These are phyloP conservation scores for Bucorvus abyssinicus DNA, from an alignment of 2,797 vertebrate species.

Conservation along the genomic window DNA sequence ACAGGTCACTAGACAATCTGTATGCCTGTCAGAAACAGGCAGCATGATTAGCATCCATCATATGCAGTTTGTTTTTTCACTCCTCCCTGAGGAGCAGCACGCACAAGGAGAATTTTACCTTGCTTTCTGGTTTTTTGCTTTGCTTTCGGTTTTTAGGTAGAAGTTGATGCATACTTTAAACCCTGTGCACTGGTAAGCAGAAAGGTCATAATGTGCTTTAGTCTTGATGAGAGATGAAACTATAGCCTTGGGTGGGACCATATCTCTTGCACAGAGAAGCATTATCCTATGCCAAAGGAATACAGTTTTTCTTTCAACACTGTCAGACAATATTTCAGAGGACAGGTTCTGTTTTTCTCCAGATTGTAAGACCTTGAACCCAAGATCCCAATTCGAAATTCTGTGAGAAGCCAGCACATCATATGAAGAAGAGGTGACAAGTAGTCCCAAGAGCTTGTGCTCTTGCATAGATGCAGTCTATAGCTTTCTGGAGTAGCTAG, in stretches of 20 bases:
- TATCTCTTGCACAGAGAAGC: neutral
- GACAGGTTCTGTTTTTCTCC: neutral
- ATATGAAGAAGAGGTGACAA: rapidly evolving
- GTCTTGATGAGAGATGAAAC: neutral
- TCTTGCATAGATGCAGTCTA: neutral
- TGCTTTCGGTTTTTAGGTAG: neutral
- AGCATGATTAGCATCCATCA: neutral
- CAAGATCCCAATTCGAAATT: neutral
- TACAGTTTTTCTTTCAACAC: neutral
- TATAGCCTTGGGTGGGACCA: neutral
- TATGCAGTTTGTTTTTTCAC: neutral
- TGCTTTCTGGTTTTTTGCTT: neutral
- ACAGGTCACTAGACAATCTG: neutral
- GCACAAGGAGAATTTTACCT: neutral
- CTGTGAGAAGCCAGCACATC: neutral
- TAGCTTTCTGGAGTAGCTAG: neutral
- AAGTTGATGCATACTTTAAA: neutral
- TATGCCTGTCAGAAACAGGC: neutral
- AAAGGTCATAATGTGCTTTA: neutral
- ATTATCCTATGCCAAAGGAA: neutral
- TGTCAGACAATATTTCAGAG: neutral
- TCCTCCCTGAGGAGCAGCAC: neutral
- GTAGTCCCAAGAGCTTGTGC: neutral
- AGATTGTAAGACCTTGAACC: neutral
- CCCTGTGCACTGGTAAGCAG: neutral